A percentile compares a stretch with the other conserved stretches of the same genome.
Evolutionary conservation across 2,113 vertebrate species (phyloP).

Genomic region (Microtus oregoni): DNA sequence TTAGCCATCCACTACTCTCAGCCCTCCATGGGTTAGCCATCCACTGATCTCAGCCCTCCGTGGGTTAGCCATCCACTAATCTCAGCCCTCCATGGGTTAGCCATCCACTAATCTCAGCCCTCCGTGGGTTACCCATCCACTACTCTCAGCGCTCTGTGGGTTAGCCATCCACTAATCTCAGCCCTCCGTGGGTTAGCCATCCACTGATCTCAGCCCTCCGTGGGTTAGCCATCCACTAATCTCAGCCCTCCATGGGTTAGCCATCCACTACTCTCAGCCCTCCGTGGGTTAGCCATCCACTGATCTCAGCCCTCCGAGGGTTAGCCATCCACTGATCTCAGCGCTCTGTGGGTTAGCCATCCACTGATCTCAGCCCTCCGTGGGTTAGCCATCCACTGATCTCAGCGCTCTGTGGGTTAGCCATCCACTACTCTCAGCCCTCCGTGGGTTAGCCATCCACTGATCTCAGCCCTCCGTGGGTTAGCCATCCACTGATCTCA

Average conservation of each 20-base stretch:
- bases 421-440: constrained; percentile 13
- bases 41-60: neutral
- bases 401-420: neutral
- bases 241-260: neutral
- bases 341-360: neutral
- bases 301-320: neutral
- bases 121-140: too few species aligned
- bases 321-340: too few species aligned
- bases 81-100: neutral
- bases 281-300: neutral
- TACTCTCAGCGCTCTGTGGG: neutral
- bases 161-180: constrained; percentile 19
- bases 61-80: neutral
- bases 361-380: constrained; percentile 13
- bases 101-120: constrained; percentile 26
- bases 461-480: too few species aligned
- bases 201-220: too few species aligned
- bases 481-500: constrained; percentile 13
- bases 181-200: neutral
- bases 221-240: neutral
- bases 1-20: constrained; percentile 14
- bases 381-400: too few species aligned
- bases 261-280: too few species aligned
- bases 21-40: neutral
- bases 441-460: neutral